Base-by-base conservation (phyloP, 1,140 invertebrate genomes). In the Procambarus virginalis region DNA sequence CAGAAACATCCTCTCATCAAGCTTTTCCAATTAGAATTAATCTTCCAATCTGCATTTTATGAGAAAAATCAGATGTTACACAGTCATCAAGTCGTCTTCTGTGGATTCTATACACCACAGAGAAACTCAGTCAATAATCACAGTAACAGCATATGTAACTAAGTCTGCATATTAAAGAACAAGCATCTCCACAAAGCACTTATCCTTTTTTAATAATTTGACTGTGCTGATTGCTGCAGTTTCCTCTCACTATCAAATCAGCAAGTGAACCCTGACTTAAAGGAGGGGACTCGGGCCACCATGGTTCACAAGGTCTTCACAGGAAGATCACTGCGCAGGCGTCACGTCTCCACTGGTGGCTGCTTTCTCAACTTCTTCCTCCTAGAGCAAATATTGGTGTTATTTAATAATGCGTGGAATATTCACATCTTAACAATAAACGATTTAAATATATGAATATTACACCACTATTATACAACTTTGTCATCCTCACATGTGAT, bases 1-100 rank as follows among this genome's bases (percentile, higher is more conserved):
- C 84, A 86, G 84, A 86, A 86, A 78, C 58, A 86, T 85, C 75
- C 51, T 85, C 22, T 34, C 70, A 75, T 45, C 46, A 83, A 83
- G 58, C 51, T 77, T 83, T 68, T 68, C n/a, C 45, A 68, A 14
- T n/a, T 68, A 22, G 14, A 10, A 45, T 83, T 17, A 55, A 22
- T 20, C 5, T 80, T 80, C 78, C 55, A 58, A 80, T 51, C 49
- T 34, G 6, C 49, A 58, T 55, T 80, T 22, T 20, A 34, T 14
- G 68, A 73, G 22, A 73, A 73, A 22, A 73, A 17, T 64, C 68
- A 8, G n/a, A 22, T 73, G 68, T 34, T 34, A 34, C n/a, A 34
- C 45, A 22, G 68, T 70, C 51, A 51, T 48, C 34, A 79, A 79
- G 77, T 79, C 48, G 17, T 49, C 51, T 58, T 20, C 48, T 51